Evolutionary conservation across 2,888 invertebrate species (phyloP).

Genomic region (Bembecia ichneumoniformis): DNA sequence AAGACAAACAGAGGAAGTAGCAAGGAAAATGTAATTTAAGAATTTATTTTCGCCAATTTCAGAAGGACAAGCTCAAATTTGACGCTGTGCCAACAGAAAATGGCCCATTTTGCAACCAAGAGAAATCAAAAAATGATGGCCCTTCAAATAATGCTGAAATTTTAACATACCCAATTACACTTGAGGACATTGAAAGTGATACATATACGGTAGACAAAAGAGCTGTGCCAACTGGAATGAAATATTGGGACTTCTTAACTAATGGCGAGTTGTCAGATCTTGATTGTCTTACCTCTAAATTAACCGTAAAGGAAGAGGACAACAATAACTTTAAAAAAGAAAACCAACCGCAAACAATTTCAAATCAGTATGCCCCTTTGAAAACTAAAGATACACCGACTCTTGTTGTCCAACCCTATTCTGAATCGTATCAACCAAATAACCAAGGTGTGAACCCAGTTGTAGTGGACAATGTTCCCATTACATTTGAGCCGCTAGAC

Average conservation of each 20-base stretch:
- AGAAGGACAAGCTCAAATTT: constrained; percentile 68
- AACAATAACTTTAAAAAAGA: background rate
- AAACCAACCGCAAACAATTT: no score
- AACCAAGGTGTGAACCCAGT: background rate
- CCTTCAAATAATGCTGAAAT: constrained; percentile 12
- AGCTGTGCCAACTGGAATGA: constrained; percentile 38
- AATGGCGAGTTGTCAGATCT: constrained; percentile 35
- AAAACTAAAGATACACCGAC: no score
- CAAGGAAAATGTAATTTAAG: no score
- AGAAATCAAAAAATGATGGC: constrained; percentile 16
- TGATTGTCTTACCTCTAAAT: constrained; percentile 10
- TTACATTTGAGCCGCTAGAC: background rate
- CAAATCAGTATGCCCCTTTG: no score
- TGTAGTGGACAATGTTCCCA: background rate
- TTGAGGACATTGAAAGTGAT: constrained; percentile 55
- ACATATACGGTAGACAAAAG: constrained; percentile 34
- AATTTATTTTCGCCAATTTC: constrained; percentile 19
- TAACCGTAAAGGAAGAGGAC: background rate
- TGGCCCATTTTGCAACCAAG: constrained; percentile 45
- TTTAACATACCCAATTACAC: constrained; percentile 24
- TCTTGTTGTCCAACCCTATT: background rate
- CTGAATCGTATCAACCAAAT: background rate
- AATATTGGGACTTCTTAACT: constrained; percentile 55
- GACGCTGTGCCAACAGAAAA: constrained; percentile 70
- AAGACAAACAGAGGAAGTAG: background rate